These are phyloP conservation scores for Tragulus kanchil DNA, from an alignment of 2,113 vertebrate species.

Conservation along the genomic window DNA sequence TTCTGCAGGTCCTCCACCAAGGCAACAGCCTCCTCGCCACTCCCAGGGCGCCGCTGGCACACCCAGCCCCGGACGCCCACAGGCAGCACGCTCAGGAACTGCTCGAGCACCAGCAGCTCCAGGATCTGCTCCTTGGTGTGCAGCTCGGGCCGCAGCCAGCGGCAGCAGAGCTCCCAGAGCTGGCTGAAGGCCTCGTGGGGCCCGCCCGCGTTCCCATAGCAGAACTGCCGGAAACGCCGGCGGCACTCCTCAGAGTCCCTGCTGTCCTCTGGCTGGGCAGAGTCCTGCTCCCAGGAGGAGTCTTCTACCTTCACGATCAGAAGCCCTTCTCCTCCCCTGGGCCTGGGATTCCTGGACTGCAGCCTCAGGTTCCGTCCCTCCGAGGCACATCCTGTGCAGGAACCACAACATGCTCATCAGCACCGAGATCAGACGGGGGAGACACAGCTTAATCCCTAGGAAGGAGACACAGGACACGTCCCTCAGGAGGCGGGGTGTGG, in stretches of 20 bases:
- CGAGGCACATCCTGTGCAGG: conserved; percentile 74
- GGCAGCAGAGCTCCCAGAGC: conserved; percentile 85
- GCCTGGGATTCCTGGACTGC: conserved; percentile 35
- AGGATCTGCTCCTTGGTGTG: conserved; percentile 84
- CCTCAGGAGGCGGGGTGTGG: conserved; percentile 23
- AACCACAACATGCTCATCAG: conserved; percentile 74
- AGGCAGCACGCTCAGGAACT: conserved; percentile 79
- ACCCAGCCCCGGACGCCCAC: conserved; percentile 67
- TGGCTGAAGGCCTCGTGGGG: conserved; percentile 84
- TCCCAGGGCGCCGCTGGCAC: conserved; percentile 61
- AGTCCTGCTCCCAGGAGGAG: conserved; percentile 81
- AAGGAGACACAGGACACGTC: conserved; percentile 55
- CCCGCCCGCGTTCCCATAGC: conserved; percentile 66
- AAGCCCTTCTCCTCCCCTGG: conserved; percentile 65
- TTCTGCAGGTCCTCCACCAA: conserved; percentile 81
- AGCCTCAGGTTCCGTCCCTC: conserved; percentile 38
- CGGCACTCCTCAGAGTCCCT: conserved; percentile 70
- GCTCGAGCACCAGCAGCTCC: conserved; percentile 84
- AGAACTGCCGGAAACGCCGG: conserved; percentile 81
- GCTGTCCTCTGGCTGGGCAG: conserved; percentile 62
- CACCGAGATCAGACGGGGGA: conserved; percentile 16
- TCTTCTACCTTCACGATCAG: conserved; percentile 79
- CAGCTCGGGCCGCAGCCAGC: conserved; percentile 81
- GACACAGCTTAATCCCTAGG: conserved; percentile 64
- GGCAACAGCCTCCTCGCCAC: conserved; percentile 79